Evolutionary conservation across 2,113 vertebrate species (phyloP).

Genomic region (Myotis lucifugus): DNA sequence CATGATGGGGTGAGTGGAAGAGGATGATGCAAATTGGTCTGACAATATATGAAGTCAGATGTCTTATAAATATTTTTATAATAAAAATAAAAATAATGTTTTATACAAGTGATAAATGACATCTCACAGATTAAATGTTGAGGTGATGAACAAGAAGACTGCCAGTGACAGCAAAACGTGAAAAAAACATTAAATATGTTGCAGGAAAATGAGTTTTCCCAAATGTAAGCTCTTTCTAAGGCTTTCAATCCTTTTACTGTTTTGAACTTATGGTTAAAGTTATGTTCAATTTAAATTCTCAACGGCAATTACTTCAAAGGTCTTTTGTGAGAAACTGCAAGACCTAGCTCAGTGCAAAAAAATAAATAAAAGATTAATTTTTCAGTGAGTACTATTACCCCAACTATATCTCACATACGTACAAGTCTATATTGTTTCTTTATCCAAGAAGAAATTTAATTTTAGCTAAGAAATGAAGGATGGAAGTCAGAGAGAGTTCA

Average conservation of each 20-base stretch:
- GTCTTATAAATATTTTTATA: background rate
- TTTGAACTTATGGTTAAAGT: slow-evolving; percentile 8
- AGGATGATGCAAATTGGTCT: background rate
- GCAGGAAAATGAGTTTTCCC: background rate
- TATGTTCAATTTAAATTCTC: background rate
- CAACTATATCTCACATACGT: background rate
- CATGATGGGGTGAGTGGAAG: background rate
- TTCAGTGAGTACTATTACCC: background rate
- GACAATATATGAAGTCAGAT: background rate
- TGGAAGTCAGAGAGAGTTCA: background rate
- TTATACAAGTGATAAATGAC: background rate
- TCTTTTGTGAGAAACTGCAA: background rate
- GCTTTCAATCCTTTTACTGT: background rate
- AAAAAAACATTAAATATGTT: background rate
- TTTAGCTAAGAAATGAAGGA: slow-evolving; percentile 49
- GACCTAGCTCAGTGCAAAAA: background rate
- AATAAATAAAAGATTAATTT: background rate
- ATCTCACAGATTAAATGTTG: background rate
- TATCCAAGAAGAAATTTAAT: slow-evolving; percentile 50
- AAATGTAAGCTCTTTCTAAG: background rate
- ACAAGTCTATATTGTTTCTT: slow-evolving; percentile 9
- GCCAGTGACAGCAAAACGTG: background rate
- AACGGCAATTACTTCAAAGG: background rate
- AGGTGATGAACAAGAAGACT: background rate
- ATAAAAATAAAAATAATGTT: background rate